phyloP scores from a whole-genome alignment of 2,888 invertebrate species.

The Brachyptera putata region DNA sequence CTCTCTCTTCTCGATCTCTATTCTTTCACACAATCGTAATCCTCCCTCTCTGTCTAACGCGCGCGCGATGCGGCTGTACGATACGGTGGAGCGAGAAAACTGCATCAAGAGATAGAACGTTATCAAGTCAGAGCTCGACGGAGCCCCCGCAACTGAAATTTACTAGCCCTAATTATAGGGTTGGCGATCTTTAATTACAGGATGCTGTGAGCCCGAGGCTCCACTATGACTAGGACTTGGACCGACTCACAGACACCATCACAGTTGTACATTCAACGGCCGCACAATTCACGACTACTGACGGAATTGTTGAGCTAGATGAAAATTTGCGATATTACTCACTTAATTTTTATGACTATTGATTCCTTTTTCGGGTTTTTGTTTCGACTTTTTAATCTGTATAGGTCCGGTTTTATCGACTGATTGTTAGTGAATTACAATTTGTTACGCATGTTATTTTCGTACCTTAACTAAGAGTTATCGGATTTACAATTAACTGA shows the following conservation, averaged over 20 bases:
- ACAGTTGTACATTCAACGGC: background rate
- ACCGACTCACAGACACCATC: background rate
- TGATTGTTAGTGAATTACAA: no score
- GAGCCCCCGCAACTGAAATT: slow-evolving; percentile 67
- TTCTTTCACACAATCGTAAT: background rate
- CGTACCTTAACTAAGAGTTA: no score
- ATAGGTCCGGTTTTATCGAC: no score
- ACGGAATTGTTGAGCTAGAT: no score
- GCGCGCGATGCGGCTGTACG: background rate
- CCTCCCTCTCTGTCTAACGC: background rate
- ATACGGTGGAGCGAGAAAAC: slow-evolving; percentile 3
- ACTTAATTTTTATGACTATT: no score
- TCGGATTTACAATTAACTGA: no score
- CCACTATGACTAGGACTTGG: background rate
- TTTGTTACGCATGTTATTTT: no score
- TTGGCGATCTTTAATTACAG: slow-evolving; percentile 77
- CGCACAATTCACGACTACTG: background rate
- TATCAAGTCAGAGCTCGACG: slow-evolving; percentile 40
- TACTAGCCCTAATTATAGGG: slow-evolving; percentile 84
- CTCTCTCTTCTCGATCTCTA: background rate
- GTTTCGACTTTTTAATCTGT: no score
- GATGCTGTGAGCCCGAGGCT: slow-evolving; percentile 48
- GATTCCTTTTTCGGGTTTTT: no score
- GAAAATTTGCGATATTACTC: no score
- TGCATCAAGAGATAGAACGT: slow-evolving; percentile 22